Base-by-base conservation (phyloP, 2,888 invertebrate species). In the Philereme vetulata region DNA sequence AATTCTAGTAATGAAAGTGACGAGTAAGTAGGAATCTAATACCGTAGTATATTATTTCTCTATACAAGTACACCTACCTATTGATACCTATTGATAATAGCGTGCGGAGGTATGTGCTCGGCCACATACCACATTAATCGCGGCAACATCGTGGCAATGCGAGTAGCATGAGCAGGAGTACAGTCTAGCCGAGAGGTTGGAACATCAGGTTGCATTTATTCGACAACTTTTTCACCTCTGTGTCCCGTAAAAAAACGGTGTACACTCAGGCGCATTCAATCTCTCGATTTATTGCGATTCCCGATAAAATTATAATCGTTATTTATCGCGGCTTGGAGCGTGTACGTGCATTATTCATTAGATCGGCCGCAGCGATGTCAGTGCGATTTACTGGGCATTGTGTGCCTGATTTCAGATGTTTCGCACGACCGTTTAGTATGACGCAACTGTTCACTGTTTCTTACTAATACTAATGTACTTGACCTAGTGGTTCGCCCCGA, bases 251-350 rank as follows among this genome's bases (percentile, higher is more conserved):
- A 78, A 77, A 78, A 77, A 71, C 72, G 71, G 70, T 62, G 69
- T 69, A 62, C 56, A 60, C 56, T 59, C 65, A 55, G 46, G 67
- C 63, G 77, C 81, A 81, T 80, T 80, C 83, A 77, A 84, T 83
- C 78, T 76, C 72, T 75, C 78, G 81, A 88, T 88, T 86, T 89
- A 89, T 89, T 83, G 80, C 77, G 78, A 78, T 82, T 80, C 81
- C 74, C 84, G 86, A 89, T 88, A 88, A 89, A 88, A 90, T 89
- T 87, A 89, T 88, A 89, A 89, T 87, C 86, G 87, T 88, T 86
- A 89, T 89, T 89, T 89, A 90, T 87, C 81, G 83, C 76, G 56
- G 66, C 68, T 66, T 65, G 70, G 72, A 78, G 76, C 86, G 86
- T 85, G 85, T 82, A 79, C 77, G 74, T 89, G 87, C 85, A 89